phyloP scores from a whole-genome alignment of 2,888 invertebrate genomes.

The Dromius quadrimaculatus region DNA sequence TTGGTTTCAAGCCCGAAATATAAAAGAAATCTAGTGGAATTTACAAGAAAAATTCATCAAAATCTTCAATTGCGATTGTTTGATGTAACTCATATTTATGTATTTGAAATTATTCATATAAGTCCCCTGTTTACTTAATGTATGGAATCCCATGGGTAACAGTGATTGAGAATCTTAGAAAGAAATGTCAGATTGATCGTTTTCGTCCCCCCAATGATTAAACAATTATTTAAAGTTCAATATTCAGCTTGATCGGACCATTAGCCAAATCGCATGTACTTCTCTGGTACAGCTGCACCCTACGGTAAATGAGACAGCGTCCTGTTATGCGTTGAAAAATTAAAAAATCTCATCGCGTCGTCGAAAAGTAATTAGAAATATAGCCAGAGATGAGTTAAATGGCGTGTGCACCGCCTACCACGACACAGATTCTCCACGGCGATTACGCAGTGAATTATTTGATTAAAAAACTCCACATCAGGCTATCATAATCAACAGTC shows the following conservation, averaged over 20 bases:
- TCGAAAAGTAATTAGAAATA: constrained; percentile 52
- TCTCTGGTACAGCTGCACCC: neutral
- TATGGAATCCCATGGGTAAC: too few relatives aligned
- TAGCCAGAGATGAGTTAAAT: constrained; percentile 49
- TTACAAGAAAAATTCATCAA: too few relatives aligned
- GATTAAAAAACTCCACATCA: constrained; percentile 48
- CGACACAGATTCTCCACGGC: constrained; percentile 49
- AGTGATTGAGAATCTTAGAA: too few relatives aligned
- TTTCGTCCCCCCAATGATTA: neutral
- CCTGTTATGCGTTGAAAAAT: constrained; percentile 45
- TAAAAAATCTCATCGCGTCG: constrained; percentile 52
- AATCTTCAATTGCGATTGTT: too few relatives aligned
- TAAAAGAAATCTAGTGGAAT: too few relatives aligned
- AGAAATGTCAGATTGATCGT: too few relatives aligned
- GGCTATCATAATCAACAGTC: too few relatives aligned
- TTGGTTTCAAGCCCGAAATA: too few relatives aligned
- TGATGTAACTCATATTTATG: too few relatives aligned
- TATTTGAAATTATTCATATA: too few relatives aligned
- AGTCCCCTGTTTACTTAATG: too few relatives aligned
- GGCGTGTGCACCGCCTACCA: constrained; percentile 52
- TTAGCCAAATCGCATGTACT: neutral
- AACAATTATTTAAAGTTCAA: neutral
- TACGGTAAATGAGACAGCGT: too few relatives aligned
- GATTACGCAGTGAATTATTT: constrained; percentile 42
- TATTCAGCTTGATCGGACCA: neutral